These are phyloP conservation scores for Gymnobelideus leadbeateri DNA, from an alignment of 2,113 vertebrate species.

Conservation along the genomic window DNA sequence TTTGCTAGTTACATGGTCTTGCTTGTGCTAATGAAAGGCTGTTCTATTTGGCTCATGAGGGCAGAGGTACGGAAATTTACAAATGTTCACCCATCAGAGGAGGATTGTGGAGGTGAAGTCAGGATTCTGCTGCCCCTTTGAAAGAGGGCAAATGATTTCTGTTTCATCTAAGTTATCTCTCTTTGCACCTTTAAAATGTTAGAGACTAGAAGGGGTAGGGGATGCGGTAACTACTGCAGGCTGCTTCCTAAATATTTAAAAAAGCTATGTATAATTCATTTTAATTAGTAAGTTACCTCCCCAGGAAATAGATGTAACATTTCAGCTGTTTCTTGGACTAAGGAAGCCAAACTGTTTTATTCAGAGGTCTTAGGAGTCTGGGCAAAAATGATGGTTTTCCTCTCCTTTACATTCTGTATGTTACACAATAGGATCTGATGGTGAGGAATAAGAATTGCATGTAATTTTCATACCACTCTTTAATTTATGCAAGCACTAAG, in stretches of 20 bases:
- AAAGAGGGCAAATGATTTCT: background rate
- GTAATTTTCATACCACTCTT: constrained; percentile 77
- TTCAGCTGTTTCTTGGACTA: constrained; percentile 61
- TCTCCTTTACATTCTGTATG: constrained; percentile 61
- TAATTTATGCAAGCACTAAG: constrained; percentile 77
- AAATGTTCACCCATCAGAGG: constrained; percentile 22
- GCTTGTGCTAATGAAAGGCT: constrained; percentile 58
- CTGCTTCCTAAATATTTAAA: constrained; percentile 23
- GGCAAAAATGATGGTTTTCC: constrained; percentile 61
- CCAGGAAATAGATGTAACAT: constrained; percentile 72
- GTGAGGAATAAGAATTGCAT: constrained; percentile 61
- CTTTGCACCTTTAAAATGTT: constrained; percentile 16
- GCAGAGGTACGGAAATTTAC: constrained; percentile 44
- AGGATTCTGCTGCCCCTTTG: background rate
- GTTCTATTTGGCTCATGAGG: constrained; percentile 52
- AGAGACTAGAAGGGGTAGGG: background rate
- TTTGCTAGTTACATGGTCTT: constrained; percentile 42
- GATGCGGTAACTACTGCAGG: background rate
- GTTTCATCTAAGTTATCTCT: constrained; percentile 1
- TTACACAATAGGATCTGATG: constrained; percentile 79
- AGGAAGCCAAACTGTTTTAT: constrained; percentile 56
- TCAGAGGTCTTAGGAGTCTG: constrained; percentile 69
- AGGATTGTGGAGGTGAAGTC: constrained; percentile 4
- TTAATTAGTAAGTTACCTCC: constrained; percentile 67
- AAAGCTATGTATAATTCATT: constrained; percentile 69